Base-by-base conservation (phyloP, 2,797 vertebrate genomes). In the Dermochelys coriacea region DNA sequence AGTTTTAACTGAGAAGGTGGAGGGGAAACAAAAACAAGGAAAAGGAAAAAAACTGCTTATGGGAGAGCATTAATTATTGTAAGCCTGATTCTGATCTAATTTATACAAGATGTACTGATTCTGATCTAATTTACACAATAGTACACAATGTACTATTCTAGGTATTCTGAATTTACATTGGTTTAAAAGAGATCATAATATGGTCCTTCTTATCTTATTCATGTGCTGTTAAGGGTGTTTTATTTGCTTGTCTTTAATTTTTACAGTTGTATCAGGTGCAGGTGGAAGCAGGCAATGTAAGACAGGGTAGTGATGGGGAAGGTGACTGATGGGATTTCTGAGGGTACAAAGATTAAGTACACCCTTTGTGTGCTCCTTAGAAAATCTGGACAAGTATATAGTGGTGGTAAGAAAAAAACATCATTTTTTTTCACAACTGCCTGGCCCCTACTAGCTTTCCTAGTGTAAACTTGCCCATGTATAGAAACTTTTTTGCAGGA, bases 61-160 rank as follows among this genome's bases (percentile, higher is more conserved):
- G 0, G 49, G 3, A 74, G 77, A 89, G 29, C 27, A 89, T 82
- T 87, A 86, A 75, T 88, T 88, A 91, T 90, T 92, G 87, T 80
- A 89, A 93, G 89, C 86, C 94, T 80, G 54, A 91, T 95, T 90
- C 86, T 91, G 94, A 86, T 79, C 85, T 52, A 51, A 64, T 68
- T 94, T 83, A 27, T 29, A 80, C 2, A 64, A 0, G 5, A 23
- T 47, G 83, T 91, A 37, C 57, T 55, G 54, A 91, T 95, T 90
- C 86, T 91, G 94, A 86, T 79, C 85, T 52, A 51, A 64, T 68
- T 94, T 83, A 27, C 29, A 80, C 2, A 64, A 0, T n/a, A n/a
- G n/a, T n/a, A n/a, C n/a, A n/a, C n/a, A 5, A 23, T 47, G 83
- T 91, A 37, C 57, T 85, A 29, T 83, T 84, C 82, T 57, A 86